Conservation (phyloP, 2,113 vertebrate genomes). For the Anhinga anhinga region DNA sequence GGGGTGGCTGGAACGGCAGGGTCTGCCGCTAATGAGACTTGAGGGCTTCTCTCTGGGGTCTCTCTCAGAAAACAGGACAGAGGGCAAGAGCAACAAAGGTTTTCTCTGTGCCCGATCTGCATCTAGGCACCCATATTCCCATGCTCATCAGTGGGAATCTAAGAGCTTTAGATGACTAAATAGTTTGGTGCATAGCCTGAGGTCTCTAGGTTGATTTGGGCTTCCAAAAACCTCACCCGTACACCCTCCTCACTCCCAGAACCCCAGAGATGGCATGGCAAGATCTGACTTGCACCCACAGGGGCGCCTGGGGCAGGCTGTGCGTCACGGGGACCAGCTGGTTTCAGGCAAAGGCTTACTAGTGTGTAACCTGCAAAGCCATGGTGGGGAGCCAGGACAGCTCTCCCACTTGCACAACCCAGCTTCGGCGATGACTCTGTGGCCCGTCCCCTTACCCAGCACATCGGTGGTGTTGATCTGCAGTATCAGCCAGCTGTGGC, state of each 20-base stretch:
- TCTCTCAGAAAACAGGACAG: too few relatives aligned
- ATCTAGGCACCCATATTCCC: neutral
- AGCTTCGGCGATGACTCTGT: neutral
- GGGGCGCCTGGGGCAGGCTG: neutral
- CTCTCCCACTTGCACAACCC: neutral
- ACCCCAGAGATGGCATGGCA: rapidly evolving
- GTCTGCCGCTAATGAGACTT: neutral
- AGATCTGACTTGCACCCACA: neutral
- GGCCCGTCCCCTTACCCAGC: constrained; percentile 77
- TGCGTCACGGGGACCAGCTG: rapidly evolving
- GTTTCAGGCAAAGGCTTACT: neutral
- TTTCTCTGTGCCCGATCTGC: rapidly evolving
- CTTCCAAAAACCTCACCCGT: neutral
- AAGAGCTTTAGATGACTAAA: neutral
- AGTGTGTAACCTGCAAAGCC: neutral
- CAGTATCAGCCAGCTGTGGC: constrained; percentile 97
- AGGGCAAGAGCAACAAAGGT: neutral
- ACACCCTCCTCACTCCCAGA: neutral
- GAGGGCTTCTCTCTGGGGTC: neutral
- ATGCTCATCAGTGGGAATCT: rapidly evolving
- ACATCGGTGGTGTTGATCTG: constrained; percentile 92
- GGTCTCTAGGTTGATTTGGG: neutral
- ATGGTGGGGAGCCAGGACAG: rapidly evolving
- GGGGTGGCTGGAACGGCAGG: rapidly evolving
- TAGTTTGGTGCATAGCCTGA: neutral